Base-by-base conservation (phyloP, 92 coral and sea anemone species). In the Zoanthus solanderi region DNA sequence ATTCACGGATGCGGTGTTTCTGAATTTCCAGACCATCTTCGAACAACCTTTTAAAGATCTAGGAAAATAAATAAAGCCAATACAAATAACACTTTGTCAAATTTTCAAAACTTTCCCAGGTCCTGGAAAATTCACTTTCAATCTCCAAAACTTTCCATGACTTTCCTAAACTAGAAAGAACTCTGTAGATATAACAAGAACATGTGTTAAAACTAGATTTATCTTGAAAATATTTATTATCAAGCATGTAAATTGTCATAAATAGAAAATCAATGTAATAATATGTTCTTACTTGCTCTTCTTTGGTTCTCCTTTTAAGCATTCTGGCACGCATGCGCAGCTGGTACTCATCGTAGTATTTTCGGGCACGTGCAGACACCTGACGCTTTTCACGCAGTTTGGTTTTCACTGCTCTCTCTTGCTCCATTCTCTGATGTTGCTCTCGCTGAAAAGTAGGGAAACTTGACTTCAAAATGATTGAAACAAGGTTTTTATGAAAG, bases 321-420 rank as follows among this genome's bases (percentile, higher is more conserved):
- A 97, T 95, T 90, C 92, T 95, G 58, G 98, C 92, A 79, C 98
- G 98, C 99, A 97, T 97, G 93, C 98, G 94, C 86, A 95, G 91
- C 79, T 95, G 98, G 83, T 97, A 95, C 52, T 97, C 99, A 54
- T 97, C 98, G 84, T 97, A 97, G 90, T 97, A 95, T 53, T 98
- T 94, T 23, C 99, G 98, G 54, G 99, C 99, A 53, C 98, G 97
- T 29, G 99, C 99, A n/a, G 99, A 93, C 4, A 94, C 94, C 18
- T 97, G 99, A 15, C 99, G 95, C 73, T 92, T 97, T 56, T 97
- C 99, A 68, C 96, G 92, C 28, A 97, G 90, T 73, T 91, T 97
- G 17, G 92, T 83, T 63, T 87, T 93, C 75, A 97, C 89, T 8
- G 98, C 83, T 44, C 91, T 94, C 88, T 97, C 94, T 37, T 92